Evolutionary conservation across 2,113 vertebrate genomes (phyloP).

Genomic region (Cariama cristata): DNA sequence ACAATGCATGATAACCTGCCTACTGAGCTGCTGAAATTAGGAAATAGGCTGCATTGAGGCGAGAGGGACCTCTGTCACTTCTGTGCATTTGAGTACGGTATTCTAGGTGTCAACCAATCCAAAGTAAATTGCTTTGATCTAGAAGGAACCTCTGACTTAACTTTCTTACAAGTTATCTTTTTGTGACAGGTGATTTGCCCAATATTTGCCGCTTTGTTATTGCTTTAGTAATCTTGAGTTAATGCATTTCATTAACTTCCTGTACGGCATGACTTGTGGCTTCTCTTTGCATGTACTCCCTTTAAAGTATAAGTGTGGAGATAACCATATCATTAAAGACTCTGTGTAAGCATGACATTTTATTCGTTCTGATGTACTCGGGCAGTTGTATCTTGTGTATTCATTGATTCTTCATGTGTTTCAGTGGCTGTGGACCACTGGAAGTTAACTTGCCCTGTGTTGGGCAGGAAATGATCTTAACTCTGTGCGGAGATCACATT

Average conservation of each 20-base stretch:
- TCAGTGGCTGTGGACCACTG: not conserved
- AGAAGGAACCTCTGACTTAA: not conserved
- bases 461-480: not conserved
- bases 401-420: not conserved
- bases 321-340: not conserved
- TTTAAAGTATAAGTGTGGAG: conserved; percentile 7
- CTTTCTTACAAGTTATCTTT: not conserved
- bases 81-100: not conserved
- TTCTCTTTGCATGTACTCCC: not conserved
- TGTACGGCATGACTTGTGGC: not conserved
- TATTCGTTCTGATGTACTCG: conserved; percentile 15
- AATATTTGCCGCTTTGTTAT: not conserved
- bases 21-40: not conserved
- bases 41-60: not conserved
- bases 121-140: not conserved
- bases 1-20: not conserved
- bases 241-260: not conserved
- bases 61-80: not conserved
- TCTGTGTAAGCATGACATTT: not conserved
- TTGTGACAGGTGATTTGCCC: not conserved
- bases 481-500: not conserved
- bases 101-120: not conserved
- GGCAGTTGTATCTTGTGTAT: not conserved
- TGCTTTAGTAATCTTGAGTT: not conserved
- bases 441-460: not conserved